phyloP scores from a whole-genome alignment of 2,797 vertebrate species.

The Smutsia temminckii region DNA sequence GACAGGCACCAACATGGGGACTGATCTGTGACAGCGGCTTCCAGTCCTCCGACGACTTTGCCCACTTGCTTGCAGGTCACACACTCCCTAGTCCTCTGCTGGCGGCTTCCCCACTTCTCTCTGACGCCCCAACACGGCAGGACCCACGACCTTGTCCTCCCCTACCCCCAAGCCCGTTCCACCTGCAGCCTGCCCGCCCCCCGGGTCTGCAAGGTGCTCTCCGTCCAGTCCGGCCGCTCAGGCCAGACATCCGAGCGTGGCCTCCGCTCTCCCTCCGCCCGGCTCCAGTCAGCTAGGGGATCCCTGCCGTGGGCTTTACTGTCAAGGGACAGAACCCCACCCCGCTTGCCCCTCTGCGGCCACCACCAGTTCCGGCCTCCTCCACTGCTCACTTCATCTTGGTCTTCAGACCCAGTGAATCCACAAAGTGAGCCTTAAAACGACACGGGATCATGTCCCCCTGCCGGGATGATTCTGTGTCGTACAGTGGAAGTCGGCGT shows the following conservation, averaged over 20 bases:
- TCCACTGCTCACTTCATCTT: not conserved
- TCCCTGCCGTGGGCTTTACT: not conserved
- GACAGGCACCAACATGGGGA: fast-evolving
- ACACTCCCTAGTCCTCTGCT: fast-evolving
- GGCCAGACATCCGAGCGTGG: not conserved
- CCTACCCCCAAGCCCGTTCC: not conserved
- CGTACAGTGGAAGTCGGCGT: not conserved
- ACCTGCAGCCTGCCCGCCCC: not conserved
- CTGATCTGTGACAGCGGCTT: not conserved
- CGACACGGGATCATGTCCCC: too few relatives aligned
- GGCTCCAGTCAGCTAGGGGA: not conserved
- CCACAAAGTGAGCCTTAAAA: too few relatives aligned
- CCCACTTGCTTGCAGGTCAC: too few relatives aligned
- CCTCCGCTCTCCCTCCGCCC: too few relatives aligned
- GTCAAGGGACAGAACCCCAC: not conserved
- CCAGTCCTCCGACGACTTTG: fast-evolving
- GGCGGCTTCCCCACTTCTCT: not conserved
- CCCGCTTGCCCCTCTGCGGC: not conserved
- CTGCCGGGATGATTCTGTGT: too few relatives aligned
- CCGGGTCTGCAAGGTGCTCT: not conserved
- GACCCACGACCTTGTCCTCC: not conserved
- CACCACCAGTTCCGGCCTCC: fast-evolving
- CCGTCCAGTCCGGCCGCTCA: not conserved
- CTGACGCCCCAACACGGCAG: not conserved
- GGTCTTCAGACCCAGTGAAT: not conserved